A percentile compares a stretch with the other conserved stretches of the same genome.
phyloP scores from a whole-genome alignment of 2,888 invertebrate genomes.

The Andrena bicolor region DNA sequence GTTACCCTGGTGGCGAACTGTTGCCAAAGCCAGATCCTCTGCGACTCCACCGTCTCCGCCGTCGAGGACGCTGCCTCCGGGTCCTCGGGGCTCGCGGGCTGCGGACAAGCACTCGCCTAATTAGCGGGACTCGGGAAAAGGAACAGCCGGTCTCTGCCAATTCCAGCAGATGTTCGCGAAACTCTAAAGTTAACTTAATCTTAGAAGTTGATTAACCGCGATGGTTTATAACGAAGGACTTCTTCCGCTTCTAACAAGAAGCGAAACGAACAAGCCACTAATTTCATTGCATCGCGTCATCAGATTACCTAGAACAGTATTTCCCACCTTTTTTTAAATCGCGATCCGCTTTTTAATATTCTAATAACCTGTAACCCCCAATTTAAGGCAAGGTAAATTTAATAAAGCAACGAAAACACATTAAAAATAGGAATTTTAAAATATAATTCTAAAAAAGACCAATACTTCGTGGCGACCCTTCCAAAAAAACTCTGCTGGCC shows the following conservation, averaged over 20 bases:
- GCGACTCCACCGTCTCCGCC: conserved; percentile 89
- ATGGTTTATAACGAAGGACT: background rate
- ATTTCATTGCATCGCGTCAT: no score
- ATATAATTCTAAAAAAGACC: no score
- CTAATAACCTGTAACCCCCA: no score
- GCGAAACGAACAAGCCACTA: no score
- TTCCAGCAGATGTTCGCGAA: conserved; percentile 35
- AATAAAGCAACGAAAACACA: no score
- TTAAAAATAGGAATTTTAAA: no score
- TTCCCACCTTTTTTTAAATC: no score
- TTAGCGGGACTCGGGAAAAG: conserved; percentile 65
- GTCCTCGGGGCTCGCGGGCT: conserved; percentile 84
- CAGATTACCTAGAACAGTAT: no score
- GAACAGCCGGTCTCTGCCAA: conserved; percentile 60
- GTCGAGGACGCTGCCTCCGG: conserved; percentile 87
- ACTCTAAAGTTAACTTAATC: conserved; percentile 2
- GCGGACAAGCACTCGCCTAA: conserved; percentile 69
- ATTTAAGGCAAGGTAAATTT: no score
- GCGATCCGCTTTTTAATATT: no score
- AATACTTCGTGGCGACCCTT: no score
- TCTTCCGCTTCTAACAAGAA: background rate
- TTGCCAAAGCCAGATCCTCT: conserved; percentile 95
- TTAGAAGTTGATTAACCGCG: conserved; percentile 3
- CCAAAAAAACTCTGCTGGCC: no score
- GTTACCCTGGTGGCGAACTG: conserved; percentile 94